Percentiles rank a stretch among this genome's conserved stretches.
Conservation (phyloP, 2,113 vertebrate species). For the Pungitius pungitius region DNA sequence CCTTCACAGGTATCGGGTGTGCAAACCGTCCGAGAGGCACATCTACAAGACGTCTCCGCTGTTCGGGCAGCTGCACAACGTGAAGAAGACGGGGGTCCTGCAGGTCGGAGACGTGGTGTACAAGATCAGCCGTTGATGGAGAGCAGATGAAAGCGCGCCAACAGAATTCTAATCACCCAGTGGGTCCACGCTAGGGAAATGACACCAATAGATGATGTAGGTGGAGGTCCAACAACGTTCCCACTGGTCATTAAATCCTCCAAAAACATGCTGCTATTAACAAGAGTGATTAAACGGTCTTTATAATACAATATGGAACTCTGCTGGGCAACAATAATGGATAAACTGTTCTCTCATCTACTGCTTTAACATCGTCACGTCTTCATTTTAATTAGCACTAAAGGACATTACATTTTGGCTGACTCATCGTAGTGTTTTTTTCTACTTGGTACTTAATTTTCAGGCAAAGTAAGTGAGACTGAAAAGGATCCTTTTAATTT, state of each 20-base stretch:
- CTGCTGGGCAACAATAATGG: not conserved
- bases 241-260: not conserved
- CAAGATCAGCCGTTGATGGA: conserved; percentile 73
- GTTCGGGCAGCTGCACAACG: conserved; percentile 86
- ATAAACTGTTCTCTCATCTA: not conserved
- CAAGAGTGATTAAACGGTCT: not conserved
- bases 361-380: not conserved
- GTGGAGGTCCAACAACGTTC: not conserved
- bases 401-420: too few relatives aligned
- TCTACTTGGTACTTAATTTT: not conserved
- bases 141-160: not conserved
- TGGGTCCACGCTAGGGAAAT: not conserved
- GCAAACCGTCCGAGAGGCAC: conserved; percentile 82
- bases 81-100: conserved; percentile 83
- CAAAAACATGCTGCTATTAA: not conserved
- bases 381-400: too few relatives aligned
- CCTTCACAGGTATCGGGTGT: conserved; percentile 84
- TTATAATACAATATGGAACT: not conserved
- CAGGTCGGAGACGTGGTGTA: conserved; percentile 89
- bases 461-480: not conserved
- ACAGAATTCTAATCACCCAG: not conserved
- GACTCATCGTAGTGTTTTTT: too few relatives aligned
- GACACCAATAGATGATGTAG: not conserved
- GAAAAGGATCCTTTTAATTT: too few relatives aligned
- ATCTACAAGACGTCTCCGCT: conserved; percentile 83